Base-by-base conservation (phyloP, 1,140 invertebrate species). In the Mesaphorura yosii region DNA sequence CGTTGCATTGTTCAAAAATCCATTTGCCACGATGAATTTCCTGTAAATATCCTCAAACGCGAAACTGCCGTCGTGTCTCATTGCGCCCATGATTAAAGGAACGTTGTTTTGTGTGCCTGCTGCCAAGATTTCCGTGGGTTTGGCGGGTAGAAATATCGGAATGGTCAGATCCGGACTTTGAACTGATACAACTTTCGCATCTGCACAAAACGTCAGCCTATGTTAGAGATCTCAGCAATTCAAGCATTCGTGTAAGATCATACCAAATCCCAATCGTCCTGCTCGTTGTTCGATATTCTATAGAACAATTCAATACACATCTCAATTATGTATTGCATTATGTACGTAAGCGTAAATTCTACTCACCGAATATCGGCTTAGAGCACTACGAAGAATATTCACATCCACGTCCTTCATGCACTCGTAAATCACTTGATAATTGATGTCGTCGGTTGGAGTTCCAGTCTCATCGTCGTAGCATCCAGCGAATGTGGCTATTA, bases 51-150 rank as follows among this genome's bases (percentile, higher is more conserved):
- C 22, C 23, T 50, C 46, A 34, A 58, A 42, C 3, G 38, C 51
- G 34, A 58, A 58, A 3, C 39, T 38, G 15, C 53, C 53, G 28
- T 55, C 53, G 17, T 55, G 47, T 34, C 48, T 31, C 0, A 17
- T 57, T 3, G 38, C 50, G 7, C 56, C 45, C 29, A 53, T 37
- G 12, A 53, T 39, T 6, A 53, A 10, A 0, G 44, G 44, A 15
- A 53, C 37, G 41, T 53, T 53, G 19, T 34, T 31, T 15, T 47
- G 44, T 14, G 29, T 14, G 7, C 20, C 15, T 4, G 39, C 22
- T 1, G 20, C 26, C 12, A 53, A n/a, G 19, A 48, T 31, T 1
- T 53, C 48, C 23, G 22, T 15, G 7, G 56, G 56, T 1, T 34
- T 19, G 14, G 37, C 29, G 0, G 41, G 5, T 2, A 58, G 5